These are phyloP conservation scores for Xyrauchen texanus DNA, from an alignment of 2,113 vertebrate genomes.

Conservation along the genomic window DNA sequence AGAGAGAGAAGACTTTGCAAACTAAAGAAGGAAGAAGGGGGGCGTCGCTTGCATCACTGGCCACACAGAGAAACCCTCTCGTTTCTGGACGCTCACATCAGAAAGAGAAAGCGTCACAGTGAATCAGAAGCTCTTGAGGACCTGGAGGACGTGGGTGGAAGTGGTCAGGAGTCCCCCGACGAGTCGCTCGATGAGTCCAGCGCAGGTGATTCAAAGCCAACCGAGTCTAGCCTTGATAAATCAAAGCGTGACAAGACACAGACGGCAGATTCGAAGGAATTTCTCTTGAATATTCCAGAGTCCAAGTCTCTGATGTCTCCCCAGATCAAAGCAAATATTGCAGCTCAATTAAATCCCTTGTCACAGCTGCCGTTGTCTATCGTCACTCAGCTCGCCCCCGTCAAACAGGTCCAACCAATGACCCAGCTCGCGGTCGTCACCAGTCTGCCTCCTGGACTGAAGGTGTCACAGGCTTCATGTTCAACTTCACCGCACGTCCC, in stretches of 20 bases:
- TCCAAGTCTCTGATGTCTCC: neutral
- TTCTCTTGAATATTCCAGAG: neutral
- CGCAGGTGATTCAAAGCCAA: neutral
- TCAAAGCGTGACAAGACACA: neutral
- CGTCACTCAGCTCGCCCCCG: constrained; percentile 48
- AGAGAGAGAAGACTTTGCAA: constrained; percentile 69
- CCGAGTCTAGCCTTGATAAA: neutral
- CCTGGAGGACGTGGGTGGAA: constrained; percentile 10
- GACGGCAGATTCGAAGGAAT: neutral
- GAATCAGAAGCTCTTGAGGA: constrained; percentile 55
- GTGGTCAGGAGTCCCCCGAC: neutral
- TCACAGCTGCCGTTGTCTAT: constrained; percentile 49
- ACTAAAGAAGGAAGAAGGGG: constrained; percentile 67
- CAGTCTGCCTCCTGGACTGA: constrained; percentile 46
- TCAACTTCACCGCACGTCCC: constrained; percentile 44
- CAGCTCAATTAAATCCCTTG: constrained; percentile 53
- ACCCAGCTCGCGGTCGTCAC: constrained; percentile 53
- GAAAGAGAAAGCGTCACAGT: constrained; percentile 55
- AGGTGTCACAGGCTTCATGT: constrained; percentile 1
- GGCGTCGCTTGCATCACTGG: constrained; percentile 63
- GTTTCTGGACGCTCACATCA: constrained; percentile 69
- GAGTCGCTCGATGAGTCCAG: constrained; percentile 17
- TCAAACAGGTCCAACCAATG: constrained; percentile 45
- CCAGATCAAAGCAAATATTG: neutral
- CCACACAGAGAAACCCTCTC: constrained; percentile 68